Conservation (phyloP, 2,113 vertebrate genomes). For the Motacilla alba region DNA sequence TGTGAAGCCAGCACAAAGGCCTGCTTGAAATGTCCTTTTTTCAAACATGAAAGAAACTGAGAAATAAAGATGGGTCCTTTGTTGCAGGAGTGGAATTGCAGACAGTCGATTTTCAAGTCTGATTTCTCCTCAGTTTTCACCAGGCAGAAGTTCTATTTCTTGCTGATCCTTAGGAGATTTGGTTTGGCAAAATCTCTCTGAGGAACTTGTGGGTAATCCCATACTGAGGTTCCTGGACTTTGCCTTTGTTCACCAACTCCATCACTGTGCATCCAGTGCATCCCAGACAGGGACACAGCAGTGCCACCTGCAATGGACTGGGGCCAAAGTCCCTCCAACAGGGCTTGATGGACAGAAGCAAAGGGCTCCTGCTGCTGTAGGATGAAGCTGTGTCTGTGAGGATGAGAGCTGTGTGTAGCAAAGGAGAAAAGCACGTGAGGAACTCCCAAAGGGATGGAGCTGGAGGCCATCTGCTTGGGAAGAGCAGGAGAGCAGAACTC, state of each 20-base stretch:
- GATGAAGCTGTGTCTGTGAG: neutral
- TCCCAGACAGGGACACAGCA: neutral
- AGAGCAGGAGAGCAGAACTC: neutral
- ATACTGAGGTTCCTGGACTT: neutral
- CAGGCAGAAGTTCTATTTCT: neutral
- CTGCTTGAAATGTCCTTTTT: constrained; percentile 15
- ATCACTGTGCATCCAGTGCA: neutral
- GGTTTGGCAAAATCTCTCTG: neutral
- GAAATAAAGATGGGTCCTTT: constrained; percentile 41
- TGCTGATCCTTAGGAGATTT: neutral
- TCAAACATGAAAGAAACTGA: constrained; percentile 28
- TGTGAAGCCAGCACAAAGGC: constrained; percentile 31
- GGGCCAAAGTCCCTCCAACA: neutral
- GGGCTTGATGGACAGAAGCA: neutral
- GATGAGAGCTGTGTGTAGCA: neutral
- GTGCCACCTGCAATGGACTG: neutral
- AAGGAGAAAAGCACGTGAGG: neutral
- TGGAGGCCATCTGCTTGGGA: neutral
- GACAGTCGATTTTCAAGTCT: neutral
- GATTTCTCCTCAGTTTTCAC: neutral
- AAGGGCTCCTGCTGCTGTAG: neutral
- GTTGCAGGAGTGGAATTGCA: constrained; percentile 6
- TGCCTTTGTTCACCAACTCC: neutral
- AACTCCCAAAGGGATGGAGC: neutral
- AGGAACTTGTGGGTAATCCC: neutral